Evolutionary conservation across 2,113 vertebrate genomes (phyloP).

Genomic region (Sapajus apella): DNA sequence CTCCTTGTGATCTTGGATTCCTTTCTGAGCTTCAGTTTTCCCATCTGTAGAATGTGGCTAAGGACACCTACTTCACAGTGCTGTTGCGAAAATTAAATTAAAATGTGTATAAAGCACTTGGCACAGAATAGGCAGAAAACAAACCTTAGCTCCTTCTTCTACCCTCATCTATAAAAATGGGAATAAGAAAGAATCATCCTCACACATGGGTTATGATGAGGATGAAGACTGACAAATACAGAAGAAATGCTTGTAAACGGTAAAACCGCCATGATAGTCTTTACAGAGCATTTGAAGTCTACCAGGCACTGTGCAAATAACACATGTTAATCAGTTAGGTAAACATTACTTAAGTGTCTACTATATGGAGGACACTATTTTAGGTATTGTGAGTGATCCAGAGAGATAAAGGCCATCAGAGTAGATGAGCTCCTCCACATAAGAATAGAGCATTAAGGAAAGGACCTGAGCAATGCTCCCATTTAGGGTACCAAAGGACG

Average conservation of each 20-base stretch:
- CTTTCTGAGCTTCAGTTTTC: slow-evolving; percentile 65
- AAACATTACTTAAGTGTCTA: slow-evolving; percentile 19
- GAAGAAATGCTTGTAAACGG: slow-evolving; percentile 44
- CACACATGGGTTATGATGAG: background rate
- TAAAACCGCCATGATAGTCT: background rate
- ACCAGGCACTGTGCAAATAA: slow-evolving; percentile 10
- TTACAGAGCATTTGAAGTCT: slow-evolving; percentile 44
- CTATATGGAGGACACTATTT: background rate
- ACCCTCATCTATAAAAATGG: slow-evolving; percentile 28
- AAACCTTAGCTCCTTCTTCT: slow-evolving; percentile 29
- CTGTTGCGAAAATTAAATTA: slow-evolving; percentile 64
- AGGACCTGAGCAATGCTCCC: background rate
- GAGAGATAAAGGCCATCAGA: background rate
- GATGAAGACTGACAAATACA: slow-evolving; percentile 41
- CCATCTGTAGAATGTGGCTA: slow-evolving; percentile 70
- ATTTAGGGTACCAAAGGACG: slow-evolving; percentile 5
- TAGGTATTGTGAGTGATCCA: background rate
- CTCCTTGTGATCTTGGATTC: slow-evolving; percentile 39
- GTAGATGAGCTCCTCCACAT: background rate
- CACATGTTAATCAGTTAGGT: slow-evolving; percentile 46
- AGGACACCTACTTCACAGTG: slow-evolving; percentile 52
- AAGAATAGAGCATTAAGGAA: slow-evolving; percentile 1
- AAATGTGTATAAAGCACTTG: slow-evolving; percentile 56
- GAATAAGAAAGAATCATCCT: slow-evolving; percentile 46
- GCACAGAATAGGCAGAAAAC: slow-evolving; percentile 33